Conservation (phyloP, 1,140 invertebrate species). For the Teleopsis dalmanni region DNA sequence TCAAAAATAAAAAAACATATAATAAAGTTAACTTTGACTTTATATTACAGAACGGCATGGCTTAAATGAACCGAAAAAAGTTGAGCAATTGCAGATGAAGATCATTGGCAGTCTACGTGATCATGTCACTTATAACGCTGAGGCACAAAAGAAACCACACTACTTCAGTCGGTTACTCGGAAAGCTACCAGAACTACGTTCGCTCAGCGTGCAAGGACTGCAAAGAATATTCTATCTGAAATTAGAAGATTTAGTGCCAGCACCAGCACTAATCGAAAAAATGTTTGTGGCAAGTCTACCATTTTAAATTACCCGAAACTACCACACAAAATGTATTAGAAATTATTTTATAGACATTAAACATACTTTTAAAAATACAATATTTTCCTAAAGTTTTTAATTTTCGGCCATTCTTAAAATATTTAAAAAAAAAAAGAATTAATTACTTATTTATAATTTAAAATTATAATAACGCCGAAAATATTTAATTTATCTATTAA, state of each 20-base stretch:
- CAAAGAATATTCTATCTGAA: constrained; percentile 92
- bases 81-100: constrained; percentile 92
- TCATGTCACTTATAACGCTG: constrained; percentile 88
- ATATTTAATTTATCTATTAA: too few relatives aligned
- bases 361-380: too few relatives aligned
- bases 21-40: constrained; percentile 9
- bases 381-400: too few relatives aligned
- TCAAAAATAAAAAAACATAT: constrained; percentile 1
- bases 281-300: constrained; percentile 91
- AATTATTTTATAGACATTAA: too few relatives aligned
- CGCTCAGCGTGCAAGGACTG: constrained; percentile 83
- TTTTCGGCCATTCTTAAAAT: too few relatives aligned
- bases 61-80: constrained; percentile 80
- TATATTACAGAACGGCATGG: constrained; percentile 79
- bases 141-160: constrained; percentile 77
- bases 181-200: constrained; percentile 84
- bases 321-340: too few relatives aligned
- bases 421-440: too few relatives aligned
- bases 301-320: too few relatives aligned
- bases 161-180: constrained; percentile 87
- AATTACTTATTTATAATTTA: too few relatives aligned
- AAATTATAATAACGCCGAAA: too few relatives aligned
- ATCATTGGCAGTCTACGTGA: constrained; percentile 88
- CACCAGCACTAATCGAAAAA: constrained; percentile 86
- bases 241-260: constrained; percentile 82